A percentile compares a stretch with the other conserved stretches of the same genome.
Evolutionary conservation across 2,888 invertebrate species (phyloP).

Genomic region (Neelides folsomi): DNA sequence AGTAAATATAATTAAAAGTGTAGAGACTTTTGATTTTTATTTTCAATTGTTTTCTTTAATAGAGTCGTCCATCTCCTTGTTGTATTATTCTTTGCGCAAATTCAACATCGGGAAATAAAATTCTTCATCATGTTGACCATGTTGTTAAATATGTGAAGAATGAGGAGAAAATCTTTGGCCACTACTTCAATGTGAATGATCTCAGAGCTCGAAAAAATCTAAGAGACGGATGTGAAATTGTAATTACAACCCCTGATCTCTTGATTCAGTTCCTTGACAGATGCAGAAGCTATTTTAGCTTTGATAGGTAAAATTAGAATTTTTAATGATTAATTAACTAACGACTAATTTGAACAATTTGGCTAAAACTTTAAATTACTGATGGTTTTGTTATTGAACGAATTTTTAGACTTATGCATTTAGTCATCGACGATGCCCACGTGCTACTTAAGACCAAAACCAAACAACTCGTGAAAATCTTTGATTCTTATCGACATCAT

Average conservation of each 20-base stretch:
- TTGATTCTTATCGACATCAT: not conserved
- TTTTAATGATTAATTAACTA: not conserved
- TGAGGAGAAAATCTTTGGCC: not conserved
- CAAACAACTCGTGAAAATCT: not conserved
- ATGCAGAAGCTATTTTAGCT: not conserved
- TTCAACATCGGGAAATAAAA: conserved; percentile 6
- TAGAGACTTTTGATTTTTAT: too few relatives aligned
- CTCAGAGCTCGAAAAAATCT: not conserved
- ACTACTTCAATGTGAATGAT: conserved; percentile 6
- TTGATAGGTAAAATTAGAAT: conserved; percentile 8
- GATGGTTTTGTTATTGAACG: too few relatives aligned
- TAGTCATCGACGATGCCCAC: conserved; percentile 13
- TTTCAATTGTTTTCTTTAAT: not conserved
- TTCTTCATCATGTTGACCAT: conserved; percentile 6
- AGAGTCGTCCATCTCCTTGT: not conserved
- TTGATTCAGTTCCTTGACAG: conserved; percentile 1
- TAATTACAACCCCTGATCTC: conserved; percentile 11
- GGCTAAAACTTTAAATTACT: too few relatives aligned
- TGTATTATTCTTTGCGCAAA: conserved; percentile 7
- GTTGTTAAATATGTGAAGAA: not conserved
- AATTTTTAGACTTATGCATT: conserved; percentile 8
- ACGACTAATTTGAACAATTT: too few relatives aligned
- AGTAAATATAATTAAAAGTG: too few relatives aligned
- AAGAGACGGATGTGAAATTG: conserved; percentile 6
- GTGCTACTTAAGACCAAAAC: conserved; percentile 2